Evolutionary conservation across 2,888 invertebrate genomes (phyloP).

Genomic region (Napeogenes sylphis): DNA sequence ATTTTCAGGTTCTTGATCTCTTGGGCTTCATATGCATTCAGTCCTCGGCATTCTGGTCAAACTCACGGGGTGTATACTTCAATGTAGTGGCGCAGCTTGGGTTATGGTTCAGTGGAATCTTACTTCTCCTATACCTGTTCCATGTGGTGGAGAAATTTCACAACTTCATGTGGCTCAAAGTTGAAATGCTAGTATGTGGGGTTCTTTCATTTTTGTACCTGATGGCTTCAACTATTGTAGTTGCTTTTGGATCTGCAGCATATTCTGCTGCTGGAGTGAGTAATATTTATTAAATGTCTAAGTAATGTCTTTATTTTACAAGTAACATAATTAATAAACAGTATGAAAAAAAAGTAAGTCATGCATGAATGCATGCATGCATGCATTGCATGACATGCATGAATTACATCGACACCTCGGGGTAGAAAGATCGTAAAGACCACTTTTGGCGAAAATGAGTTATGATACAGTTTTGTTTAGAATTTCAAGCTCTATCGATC

Average conservation of each 20-base stretch:
- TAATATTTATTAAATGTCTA: constrained; percentile 27
- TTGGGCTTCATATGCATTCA: constrained; percentile 89
- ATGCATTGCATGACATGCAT: no score
- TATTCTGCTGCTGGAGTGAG: constrained; percentile 87
- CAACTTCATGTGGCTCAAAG: constrained; percentile 89
- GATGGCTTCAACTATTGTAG: constrained; percentile 85
- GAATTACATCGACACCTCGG: no score
- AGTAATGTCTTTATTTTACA: background rate
- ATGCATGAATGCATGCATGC: no score
- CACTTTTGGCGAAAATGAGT: no score
- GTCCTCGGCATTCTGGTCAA: constrained; percentile 76
- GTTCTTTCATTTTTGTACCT: constrained; percentile 85
- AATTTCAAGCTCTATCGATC: no score
- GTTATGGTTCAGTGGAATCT: constrained; percentile 85
- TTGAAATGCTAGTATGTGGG: constrained; percentile 85
- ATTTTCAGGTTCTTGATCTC: constrained; percentile 80
- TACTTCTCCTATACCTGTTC: constrained; percentile 86
- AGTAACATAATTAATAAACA: no score
- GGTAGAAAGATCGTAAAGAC: no score
- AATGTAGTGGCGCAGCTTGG: constrained; percentile 86
- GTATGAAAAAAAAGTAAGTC: no score
- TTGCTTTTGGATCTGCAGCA: constrained; percentile 79
- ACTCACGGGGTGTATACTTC: constrained; percentile 85
- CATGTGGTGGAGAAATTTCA: constrained; percentile 90
- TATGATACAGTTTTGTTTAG: no score